These are phyloP conservation scores for Chymomyza caudatula DNA, from an alignment of 2,888 invertebrate species.

Conservation along the genomic window DNA sequence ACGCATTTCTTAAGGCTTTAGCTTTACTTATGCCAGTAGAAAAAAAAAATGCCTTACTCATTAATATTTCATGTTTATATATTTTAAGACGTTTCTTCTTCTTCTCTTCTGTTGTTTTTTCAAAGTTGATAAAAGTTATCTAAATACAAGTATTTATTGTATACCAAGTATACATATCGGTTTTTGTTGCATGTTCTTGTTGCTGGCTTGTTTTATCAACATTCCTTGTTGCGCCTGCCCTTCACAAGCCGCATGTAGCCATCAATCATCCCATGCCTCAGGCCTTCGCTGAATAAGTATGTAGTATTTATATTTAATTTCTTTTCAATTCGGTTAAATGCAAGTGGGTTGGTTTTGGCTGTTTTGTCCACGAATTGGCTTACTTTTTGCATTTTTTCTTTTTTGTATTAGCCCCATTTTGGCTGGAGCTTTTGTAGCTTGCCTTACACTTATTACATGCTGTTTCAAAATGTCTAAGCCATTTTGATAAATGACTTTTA, in stretches of 20 bases:
- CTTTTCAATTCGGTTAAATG: slow-evolving; percentile 33
- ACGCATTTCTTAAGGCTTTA: neutral
- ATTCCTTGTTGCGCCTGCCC: slow-evolving; percentile 4
- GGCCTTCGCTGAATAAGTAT: slow-evolving; percentile 21
- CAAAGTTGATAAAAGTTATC: neutral
- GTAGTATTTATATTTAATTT: slow-evolving; percentile 28
- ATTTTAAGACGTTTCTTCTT: no score
- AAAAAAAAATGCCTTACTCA: slow-evolving; percentile 7
- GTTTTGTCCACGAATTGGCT: neutral
- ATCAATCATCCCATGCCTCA: slow-evolving; percentile 22
- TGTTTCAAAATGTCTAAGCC: slow-evolving; percentile 22
- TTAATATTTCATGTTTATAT: slow-evolving; percentile 4
- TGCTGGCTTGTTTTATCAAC: slow-evolving; percentile 28
- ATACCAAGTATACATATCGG: neutral
- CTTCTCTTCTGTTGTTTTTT: neutral
- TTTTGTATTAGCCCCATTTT: slow-evolving; percentile 3
- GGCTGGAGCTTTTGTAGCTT: neutral
- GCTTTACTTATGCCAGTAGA: slow-evolving; percentile 2
- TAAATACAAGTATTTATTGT: no score
- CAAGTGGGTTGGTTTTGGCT: neutral
- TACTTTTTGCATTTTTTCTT: slow-evolving; percentile 6
- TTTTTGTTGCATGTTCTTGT: slow-evolving; percentile 1
- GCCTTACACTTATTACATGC: neutral
- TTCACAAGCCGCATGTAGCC: slow-evolving; percentile 8
- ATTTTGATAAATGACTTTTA: slow-evolving; percentile 47